Evolutionary conservation across 2,113 vertebrate species (phyloP), one percentile per base, ranked within the genome.

Genomic region (Hemicordylus capensis): DNA sequence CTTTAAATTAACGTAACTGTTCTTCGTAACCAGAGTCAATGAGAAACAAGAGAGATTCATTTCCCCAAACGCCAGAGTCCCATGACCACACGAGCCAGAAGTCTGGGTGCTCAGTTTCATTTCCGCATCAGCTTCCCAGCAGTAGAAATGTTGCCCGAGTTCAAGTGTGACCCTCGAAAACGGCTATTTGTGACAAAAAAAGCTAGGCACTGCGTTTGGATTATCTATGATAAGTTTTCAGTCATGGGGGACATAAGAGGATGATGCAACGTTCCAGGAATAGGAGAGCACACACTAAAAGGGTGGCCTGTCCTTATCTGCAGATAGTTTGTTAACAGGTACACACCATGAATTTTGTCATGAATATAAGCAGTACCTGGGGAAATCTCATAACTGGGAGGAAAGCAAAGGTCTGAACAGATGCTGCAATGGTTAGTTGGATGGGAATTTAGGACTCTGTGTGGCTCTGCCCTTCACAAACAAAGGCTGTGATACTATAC

Each of bases 61-160:
- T 8, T 63, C n/a, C 70, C 90, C 78, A 72, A 84, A 76, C 26
- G 73, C 0, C 34, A 26, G 64, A 89, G 70, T 51, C 85, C 59
- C 20, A 26, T 14, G 76, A 22, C 70, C 39, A 20, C 0, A 2
- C 14, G 64, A 76, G 28, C 1, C 31, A 80, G 46, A 85, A 89
- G 6, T 34, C 2, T 54, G n/a, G 37, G 19, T 81, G 17, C 39
- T 12, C 2, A 14, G 37, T 4, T 84, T 83, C 1, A 3, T 4
- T 84, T 85, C 61, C n/a, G 24, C 34, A 76, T 28, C 64, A 67
- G 51, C 39, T 10, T 81, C 28, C 80, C 54, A 11, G 46, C 61
- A 54, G 69, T 81, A 78, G 75, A 81, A 83, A 75, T 6, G 6
- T 19, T 5, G 20, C n/a, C 46, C 1, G 9, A 80, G 76, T 1